Evolutionary conservation across 2,888 invertebrate species (phyloP), one percentile per base, ranked within the genome.

Genomic region (Drosophila tripunctata): DNA sequence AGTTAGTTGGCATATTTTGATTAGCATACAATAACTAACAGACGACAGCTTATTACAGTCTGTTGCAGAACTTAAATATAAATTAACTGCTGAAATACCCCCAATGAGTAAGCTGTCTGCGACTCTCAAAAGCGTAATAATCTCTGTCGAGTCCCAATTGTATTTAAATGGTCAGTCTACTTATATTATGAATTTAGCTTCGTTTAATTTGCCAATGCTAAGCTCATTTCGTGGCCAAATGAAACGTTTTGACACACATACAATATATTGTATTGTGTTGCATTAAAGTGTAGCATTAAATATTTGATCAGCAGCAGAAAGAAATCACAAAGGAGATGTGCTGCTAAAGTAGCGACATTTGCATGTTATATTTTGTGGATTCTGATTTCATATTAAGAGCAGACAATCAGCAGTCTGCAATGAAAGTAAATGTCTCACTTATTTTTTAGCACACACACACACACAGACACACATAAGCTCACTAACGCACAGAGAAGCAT

Each of bases 391-490:
- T 76, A 84, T 76, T 81, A 74, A 78, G 67, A 67, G 63, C 67
- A 73, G 69, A 78, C 75, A 80, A 87, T 87, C 80, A 87, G 80
- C 83, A 72, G 85, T 70, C 73, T 70, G 85, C 75, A 75, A 78
- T 81, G 88, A 83, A 85, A 75, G 78, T 65, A 84, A 82, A 82
- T 82, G 85, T 78, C 84, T 87, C 78, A 87, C 81, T 84, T 75
- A 78, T 50, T 61, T 64, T 67, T 67, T 38, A 71, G 63, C 76
- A 76, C 65, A 65, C 22, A 24, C 33, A 43, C 36, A 62, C 54
- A 43, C 50, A 24, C 5, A 38, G 12, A 30, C 48, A 40, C 40
- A 60, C 54, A 33, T 43, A 21, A 21, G 43, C 47, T 21, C 12
- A 41, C 21, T 41, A 12, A 6, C 22, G 4, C n/a, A 30, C 6